These are phyloP conservation scores for Alaudala cheleensis DNA, from an alignment of 2,113 vertebrate species.

Conservation along the genomic window DNA sequence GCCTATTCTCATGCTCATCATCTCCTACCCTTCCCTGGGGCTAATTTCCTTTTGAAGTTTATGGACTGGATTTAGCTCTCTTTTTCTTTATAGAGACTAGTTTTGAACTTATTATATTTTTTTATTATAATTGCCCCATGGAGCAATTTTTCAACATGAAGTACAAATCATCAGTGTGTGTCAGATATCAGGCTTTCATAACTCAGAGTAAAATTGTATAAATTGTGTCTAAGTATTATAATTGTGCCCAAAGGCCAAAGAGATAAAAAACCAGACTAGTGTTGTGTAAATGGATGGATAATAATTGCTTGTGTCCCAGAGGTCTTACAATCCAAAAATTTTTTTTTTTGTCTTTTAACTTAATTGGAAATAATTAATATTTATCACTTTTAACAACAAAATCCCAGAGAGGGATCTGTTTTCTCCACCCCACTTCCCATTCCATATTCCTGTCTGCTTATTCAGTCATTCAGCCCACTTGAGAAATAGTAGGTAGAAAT, in stretches of 20 bases:
- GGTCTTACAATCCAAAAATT: neutral
- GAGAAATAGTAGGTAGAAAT: constrained; percentile 37
- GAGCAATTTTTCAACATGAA: neutral
- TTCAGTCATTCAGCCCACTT: constrained; percentile 25
- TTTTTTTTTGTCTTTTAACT: neutral
- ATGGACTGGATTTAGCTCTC: neutral
- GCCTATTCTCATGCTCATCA: neutral
- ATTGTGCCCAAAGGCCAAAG: constrained; percentile 21
- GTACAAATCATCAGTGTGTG: neutral
- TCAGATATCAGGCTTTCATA: neutral
- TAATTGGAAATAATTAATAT: constrained; percentile 52
- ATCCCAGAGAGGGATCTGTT: neutral
- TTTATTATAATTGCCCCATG: neutral
- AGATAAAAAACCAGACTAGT: neutral
- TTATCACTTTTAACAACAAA: constrained; percentile 30
- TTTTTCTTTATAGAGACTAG: neutral
- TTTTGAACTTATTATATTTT: neutral
- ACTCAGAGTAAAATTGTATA: neutral
- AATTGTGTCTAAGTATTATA: neutral
- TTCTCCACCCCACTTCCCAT: neutral
- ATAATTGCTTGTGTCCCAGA: neutral
- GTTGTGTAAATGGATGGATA: constrained; percentile 8
- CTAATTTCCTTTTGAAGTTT: neutral
- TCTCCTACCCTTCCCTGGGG: neutral
- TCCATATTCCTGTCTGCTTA: neutral